Conservation (phyloP, 23 tunicate species). For the Styela plicata region DNA sequence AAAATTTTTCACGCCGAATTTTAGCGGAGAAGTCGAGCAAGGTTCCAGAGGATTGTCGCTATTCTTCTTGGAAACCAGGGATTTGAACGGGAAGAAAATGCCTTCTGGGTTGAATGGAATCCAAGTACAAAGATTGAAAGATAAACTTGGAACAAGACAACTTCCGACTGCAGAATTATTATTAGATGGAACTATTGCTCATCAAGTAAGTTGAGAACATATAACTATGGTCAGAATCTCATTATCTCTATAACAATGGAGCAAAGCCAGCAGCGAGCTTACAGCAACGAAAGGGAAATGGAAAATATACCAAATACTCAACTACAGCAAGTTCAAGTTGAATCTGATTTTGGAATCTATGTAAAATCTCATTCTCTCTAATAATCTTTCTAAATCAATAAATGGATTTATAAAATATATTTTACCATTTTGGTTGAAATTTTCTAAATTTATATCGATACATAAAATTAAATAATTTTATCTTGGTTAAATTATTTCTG, state of each 20-base stretch:
- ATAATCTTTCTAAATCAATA: no score
- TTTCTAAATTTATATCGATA: no score
- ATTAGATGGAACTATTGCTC: constrained; percentile 76
- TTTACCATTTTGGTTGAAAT: no score
- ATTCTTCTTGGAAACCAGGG: constrained; percentile 76
- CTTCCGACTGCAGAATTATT: constrained; percentile 92
- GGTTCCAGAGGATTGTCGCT: constrained; percentile 79
- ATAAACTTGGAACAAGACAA: constrained; percentile 90
- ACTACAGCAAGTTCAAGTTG: no score
- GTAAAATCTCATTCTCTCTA: no score
- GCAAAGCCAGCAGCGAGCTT: no score
- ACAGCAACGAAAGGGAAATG: no score
- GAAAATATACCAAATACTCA: background rate
- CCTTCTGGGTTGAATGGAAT: constrained; percentile 71
- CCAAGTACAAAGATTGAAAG: constrained; percentile 66
- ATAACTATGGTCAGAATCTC: no score
- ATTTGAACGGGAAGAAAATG: constrained; percentile 6
- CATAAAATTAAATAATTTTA: no score
- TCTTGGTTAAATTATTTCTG: no score
- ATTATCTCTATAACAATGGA: background rate
- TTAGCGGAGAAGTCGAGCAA: constrained; percentile 45
- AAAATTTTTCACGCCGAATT: no score
- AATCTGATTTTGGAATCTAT: background rate
- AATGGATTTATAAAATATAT: no score
- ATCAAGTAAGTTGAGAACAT: constrained; percentile 35